Evolutionary conservation across 2,888 invertebrate genomes (phyloP), one percentile per base, ranked within the genome.

Genomic region (Chymomyza caudatula): DNA sequence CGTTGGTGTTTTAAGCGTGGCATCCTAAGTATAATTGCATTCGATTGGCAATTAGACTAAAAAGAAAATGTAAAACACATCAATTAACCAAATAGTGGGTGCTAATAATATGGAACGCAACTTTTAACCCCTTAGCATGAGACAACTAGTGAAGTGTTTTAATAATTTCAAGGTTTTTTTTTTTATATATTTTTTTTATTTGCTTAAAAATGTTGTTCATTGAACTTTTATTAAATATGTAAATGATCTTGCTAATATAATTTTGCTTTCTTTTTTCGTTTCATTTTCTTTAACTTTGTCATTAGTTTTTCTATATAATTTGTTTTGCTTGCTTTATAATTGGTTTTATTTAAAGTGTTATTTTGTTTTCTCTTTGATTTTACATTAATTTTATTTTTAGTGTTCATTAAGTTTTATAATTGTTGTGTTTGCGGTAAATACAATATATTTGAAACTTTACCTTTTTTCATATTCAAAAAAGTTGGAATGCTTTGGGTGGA

Each of bases 161-260:
- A 58, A 71, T 69, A 71, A 76, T 80, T 82, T 82, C 74, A 74
- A 75, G 78, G 83, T 69, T 62, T 76, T 76, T 51, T 23, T 52
- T 37, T 23, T 60, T 23, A 52, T 42, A 52, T 55, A 54, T 22
- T 61, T 63, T 67, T 60, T 82, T 82, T 86, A 86, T 86, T 78
- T 86, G 85, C 85, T 83, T 83, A 83, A 84, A 85, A 81, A 83
- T 82, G 80, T 86, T 86, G 85, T 84, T 83, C 80, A 81, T n/a
- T 53, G 25, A 53, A 53, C 53, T 23, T 53, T 53, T 22, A 23
- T 23, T 53, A 25, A 25, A n/a, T 53, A 13, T 23, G 69, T 73
- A 65, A 70, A 69, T 68, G 73, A 69, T 71, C 69, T 59, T 59
- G 62, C 65, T 69, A 67, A 65, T 47, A 62, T 65, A 57, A 65